Percentiles rank a stretch among this genome's conserved stretches.
These are phyloP conservation scores for Therioaphis trifolii DNA, from an alignment of 2,888 invertebrate genomes.

Conservation along the genomic window DNA sequence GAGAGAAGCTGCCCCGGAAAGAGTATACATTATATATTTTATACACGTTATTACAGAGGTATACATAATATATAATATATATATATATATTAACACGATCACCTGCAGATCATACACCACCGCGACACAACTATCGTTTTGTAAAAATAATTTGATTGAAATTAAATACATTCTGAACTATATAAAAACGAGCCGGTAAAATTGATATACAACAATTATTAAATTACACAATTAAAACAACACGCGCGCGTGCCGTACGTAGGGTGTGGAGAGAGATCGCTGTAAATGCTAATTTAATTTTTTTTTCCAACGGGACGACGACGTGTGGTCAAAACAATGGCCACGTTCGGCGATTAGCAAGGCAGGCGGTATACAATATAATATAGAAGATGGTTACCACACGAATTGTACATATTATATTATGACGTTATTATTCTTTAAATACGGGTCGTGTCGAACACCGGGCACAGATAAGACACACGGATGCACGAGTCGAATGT, in stretches of 20 bases:
- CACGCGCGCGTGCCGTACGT: no score
- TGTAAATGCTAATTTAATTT: no score
- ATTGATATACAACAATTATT: not conserved
- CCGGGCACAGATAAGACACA: no score
- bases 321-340: not conserved
- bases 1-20: not conserved
- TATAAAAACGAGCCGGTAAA: no score
- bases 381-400: not conserved
- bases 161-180: not conserved
- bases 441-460: no score
- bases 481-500: no score
- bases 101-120: not conserved
- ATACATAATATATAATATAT: no score
- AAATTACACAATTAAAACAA: no score
- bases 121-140: not conserved
- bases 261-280: no score
- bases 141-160: not conserved
- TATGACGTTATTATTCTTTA: no score
- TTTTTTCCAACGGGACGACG: no score
- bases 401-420: not conserved
- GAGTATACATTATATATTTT: not conserved
- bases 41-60: not conserved
- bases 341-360: not conserved
- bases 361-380: not conserved
- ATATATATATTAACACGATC: no score